These are phyloP conservation scores for Pseudocheirus occidentalis DNA, from an alignment of 2,797 vertebrate species.

Conservation along the genomic window DNA sequence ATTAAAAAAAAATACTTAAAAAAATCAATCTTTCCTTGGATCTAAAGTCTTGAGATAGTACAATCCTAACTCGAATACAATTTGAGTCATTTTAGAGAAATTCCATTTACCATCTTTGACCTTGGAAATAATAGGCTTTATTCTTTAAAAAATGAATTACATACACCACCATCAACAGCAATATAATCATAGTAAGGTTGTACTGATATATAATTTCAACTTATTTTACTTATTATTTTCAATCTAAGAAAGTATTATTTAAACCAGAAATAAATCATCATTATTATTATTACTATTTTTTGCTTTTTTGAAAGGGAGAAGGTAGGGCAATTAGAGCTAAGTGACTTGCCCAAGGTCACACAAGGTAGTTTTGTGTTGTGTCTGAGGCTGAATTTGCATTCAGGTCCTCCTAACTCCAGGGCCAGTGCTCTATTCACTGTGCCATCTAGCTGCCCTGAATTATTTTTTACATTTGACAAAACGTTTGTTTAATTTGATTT, in stretches of 20 bases:
- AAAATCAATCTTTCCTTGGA: conserved; percentile 51
- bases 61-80: conserved; percentile 70
- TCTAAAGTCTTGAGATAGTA: conserved; percentile 58
- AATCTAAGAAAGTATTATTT: conserved; percentile 23
- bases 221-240: conserved; percentile 39
- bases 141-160: not conserved
- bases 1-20: conserved; percentile 48
- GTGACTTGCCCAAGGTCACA: too few species aligned
- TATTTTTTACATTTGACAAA: conserved; percentile 7
- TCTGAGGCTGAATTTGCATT: too few species aligned
- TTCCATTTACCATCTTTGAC: conserved; percentile 47
- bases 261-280: not conserved
- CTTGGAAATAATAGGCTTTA: conserved; percentile 65
- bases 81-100: conserved; percentile 66
- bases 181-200: not conserved
- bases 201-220: not conserved
- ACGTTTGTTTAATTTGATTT: conserved; percentile 40
- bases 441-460: too few species aligned
- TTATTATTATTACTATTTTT: too few species aligned
- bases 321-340: too few species aligned
- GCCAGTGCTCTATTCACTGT: too few species aligned
- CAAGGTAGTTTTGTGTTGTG: too few species aligned
- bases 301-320: too few species aligned
- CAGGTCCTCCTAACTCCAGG: too few species aligned
- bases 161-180: not conserved